A percentile compares a stretch with the other conserved stretches of the same genome.
Evolutionary conservation across 37 sponge, comb jelly and placozoan species (phyloP).

Genomic region (Beroe ovata): DNA sequence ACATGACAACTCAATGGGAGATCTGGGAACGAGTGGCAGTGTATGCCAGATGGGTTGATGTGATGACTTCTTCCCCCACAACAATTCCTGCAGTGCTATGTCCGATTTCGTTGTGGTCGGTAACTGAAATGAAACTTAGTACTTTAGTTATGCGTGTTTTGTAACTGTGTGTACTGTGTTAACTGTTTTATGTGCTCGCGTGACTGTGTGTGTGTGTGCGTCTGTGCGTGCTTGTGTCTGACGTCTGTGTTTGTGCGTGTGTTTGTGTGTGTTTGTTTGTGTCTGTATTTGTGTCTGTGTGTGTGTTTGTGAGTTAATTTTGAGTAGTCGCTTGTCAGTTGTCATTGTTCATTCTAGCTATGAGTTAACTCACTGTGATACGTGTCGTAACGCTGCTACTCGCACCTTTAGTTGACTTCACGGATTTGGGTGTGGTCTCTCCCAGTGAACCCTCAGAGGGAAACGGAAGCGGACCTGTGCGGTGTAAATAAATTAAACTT

Average conservation of each 20-base stretch:
- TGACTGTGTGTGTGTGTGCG: too few species aligned
- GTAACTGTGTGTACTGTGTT: too few species aligned
- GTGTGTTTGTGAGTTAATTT: too few species aligned
- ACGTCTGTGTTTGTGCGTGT: too few species aligned
- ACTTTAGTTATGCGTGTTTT: too few species aligned
- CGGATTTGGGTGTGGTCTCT: conserved; percentile 23
- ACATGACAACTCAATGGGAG: conserved; percentile 52
- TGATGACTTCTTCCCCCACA: conserved; percentile 20
- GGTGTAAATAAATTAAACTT: too few species aligned
- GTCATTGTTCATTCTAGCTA: not conserved
- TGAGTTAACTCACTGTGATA: conserved; percentile 56
- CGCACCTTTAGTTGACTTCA: conserved; percentile 8
- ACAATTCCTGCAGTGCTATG: not conserved
- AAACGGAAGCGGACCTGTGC: conserved; percentile 40
- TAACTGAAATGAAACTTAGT: too few species aligned
- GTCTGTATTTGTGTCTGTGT: too few species aligned
- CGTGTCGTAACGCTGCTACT: conserved; percentile 36
- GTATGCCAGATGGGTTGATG: conserved; percentile 40
- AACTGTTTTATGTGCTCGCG: too few species aligned
- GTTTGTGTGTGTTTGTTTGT: too few species aligned
- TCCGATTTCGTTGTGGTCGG: conserved; percentile 18
- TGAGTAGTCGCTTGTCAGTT: too few species aligned
- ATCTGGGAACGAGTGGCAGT: conserved; percentile 34
- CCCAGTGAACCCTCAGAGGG: conserved; percentile 11
- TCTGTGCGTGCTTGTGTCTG: too few species aligned